These are phyloP conservation scores for Phoenicopterus ruber DNA, from an alignment of 2,113 vertebrate species.

Conservation along the genomic window DNA sequence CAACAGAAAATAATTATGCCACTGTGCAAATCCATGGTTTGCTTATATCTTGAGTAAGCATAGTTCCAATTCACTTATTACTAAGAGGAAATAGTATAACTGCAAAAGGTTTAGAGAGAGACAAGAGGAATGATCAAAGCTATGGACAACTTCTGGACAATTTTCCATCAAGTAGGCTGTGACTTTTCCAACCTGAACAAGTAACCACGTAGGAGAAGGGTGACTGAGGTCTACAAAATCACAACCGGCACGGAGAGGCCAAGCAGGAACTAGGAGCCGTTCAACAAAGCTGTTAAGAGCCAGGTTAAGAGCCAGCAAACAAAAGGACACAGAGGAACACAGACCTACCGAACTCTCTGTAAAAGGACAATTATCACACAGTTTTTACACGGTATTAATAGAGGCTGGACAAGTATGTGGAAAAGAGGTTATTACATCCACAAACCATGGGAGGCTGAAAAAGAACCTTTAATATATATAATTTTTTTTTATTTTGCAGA, in stretches of 20 bases:
- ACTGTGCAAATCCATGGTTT: background rate
- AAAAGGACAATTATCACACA: background rate
- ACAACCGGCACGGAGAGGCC: rapidly evolving
- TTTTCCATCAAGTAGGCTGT: background rate
- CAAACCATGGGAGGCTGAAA: background rate
- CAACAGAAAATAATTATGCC: background rate
- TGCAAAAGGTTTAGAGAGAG: background rate
- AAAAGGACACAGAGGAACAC: background rate
- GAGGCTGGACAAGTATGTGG: background rate
- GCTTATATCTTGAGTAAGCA: background rate
- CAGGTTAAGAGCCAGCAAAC: background rate
- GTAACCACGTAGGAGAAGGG: rapidly evolving
- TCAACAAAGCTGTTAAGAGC: background rate
- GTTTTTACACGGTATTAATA: background rate
- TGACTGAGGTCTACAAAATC: background rate
- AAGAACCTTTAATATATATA: background rate
- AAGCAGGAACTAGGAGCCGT: background rate
- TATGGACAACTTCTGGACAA: background rate
- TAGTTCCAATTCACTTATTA: background rate
- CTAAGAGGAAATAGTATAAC: rapidly evolving
- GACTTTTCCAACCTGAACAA: background rate
- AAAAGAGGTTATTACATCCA: background rate
- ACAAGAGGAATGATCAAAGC: background rate
- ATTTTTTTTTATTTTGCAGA: background rate
- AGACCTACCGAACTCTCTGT: background rate